These are phyloP conservation scores for Thymelicus lineola DNA, from an alignment of 2,888 invertebrate species.

Conservation along the genomic window DNA sequence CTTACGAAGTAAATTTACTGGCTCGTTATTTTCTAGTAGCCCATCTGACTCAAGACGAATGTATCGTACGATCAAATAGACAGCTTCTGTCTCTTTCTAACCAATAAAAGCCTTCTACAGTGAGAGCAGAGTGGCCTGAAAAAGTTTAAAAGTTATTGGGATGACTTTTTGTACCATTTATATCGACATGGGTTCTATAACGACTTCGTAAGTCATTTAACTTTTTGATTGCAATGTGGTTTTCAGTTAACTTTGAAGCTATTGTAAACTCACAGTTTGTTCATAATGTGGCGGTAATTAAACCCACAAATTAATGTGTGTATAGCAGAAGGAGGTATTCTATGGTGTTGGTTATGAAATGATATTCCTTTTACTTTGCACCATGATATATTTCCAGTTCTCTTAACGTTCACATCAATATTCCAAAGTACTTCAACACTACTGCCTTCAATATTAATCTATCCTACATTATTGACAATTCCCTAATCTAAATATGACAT, in stretches of 20 bases:
- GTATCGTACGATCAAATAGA: conserved; percentile 47
- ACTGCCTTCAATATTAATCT: no score
- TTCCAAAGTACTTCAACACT: no score
- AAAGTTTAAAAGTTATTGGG: conserved; percentile 24
- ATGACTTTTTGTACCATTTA: conserved; percentile 16
- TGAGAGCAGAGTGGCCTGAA: conserved; percentile 9
- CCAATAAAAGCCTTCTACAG: conserved; percentile 7
- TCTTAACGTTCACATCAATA: no score
- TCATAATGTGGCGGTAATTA: no score
- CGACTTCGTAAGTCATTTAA: neutral
- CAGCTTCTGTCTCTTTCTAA: conserved; percentile 28
- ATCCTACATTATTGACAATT: no score
- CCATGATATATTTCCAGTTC: no score
- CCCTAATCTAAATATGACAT: no score
- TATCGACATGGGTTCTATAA: conserved; percentile 1
- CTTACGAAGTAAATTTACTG: conserved; percentile 51
- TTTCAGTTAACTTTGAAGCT: neutral
- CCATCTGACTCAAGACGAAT: conserved; percentile 50
- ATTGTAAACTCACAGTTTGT: no score
- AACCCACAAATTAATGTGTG: no score
- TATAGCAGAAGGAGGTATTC: no score
- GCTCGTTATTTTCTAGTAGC: conserved; percentile 57
- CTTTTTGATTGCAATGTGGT: neutral
- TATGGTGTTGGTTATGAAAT: no score
- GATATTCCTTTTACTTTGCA: no score